phyloP scores from a whole-genome alignment of 2,113 vertebrate genomes.

The Nematolebias whitei region DNA sequence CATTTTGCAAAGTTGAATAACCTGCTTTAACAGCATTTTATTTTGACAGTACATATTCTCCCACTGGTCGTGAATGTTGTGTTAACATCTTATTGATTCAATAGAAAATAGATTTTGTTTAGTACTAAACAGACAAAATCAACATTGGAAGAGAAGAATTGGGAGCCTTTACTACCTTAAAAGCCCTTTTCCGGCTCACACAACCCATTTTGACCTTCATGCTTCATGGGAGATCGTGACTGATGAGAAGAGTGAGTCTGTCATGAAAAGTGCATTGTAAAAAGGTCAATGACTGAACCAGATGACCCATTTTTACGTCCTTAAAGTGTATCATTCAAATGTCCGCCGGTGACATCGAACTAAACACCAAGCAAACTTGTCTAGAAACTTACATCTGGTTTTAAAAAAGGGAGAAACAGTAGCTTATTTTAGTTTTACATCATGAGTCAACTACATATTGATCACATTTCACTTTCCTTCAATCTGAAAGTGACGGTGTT shows the following conservation, averaged over 20 bases:
- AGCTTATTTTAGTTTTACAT: conserved; percentile 26
- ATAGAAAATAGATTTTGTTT: background rate
- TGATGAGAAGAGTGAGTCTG: conserved; percentile 57
- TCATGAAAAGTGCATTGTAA: conserved; percentile 60
- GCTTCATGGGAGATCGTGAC: conserved; percentile 58
- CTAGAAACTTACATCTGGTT: conserved; percentile 43
- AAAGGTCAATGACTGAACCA: conserved; percentile 70
- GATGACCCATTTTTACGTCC: conserved; percentile 56
- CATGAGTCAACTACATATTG: conserved; percentile 67
- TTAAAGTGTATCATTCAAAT: conserved; percentile 48
- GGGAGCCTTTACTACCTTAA: conserved; percentile 33
- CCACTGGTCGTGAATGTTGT: background rate
- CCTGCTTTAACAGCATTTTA: conserved; percentile 3
- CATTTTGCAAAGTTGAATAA: background rate
- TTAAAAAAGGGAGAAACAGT: conserved; percentile 21
- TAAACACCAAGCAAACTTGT: conserved; percentile 40
- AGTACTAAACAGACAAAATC: conserved; percentile 15
- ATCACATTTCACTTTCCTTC: conserved; percentile 75
- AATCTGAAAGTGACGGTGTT: conserved; percentile 27
- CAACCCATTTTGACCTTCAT: conserved; percentile 4
- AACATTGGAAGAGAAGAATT: conserved; percentile 52
- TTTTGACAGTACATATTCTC: conserved; percentile 6
- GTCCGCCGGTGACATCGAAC: conserved; percentile 53
- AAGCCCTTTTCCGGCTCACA: conserved; percentile 11
- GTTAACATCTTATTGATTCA: background rate